phyloP scores from a whole-genome alignment of 2,113 vertebrate species.

The Ornithorhynchus anatinus region DNA sequence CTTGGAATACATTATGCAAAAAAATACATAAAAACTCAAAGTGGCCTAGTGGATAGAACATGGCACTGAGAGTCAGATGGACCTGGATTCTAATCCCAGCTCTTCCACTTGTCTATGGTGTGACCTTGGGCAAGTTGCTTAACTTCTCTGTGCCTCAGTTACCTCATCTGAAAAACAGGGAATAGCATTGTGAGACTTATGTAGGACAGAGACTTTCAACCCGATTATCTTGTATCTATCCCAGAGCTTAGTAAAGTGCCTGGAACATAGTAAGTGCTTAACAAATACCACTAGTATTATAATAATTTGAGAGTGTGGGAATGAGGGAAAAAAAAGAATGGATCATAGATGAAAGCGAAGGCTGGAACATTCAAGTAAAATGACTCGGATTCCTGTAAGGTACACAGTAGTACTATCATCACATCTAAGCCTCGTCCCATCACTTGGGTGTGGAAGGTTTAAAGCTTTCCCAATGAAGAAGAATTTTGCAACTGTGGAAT shows the following conservation, averaged over 20 bases:
- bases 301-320: conserved; percentile 56
- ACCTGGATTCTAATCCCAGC: too few species aligned
- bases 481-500: conserved; percentile 59
- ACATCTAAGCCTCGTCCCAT: conserved; percentile 32
- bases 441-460: conserved; percentile 25
- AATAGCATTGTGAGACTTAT: too few species aligned
- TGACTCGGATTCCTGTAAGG: conserved; percentile 25
- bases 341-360: conserved; percentile 33
- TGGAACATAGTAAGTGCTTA: too few species aligned
- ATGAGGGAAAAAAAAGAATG: conserved; percentile 10
- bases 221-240: conserved; percentile 12
- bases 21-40: not conserved
- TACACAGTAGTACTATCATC: conserved; percentile 36
- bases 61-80: too few species aligned
- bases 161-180: too few species aligned
- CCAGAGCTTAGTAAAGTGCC: conserved; percentile 41
- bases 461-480: conserved; percentile 59
- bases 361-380: not conserved
- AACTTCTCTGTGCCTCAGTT: too few species aligned
- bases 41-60: too few species aligned
- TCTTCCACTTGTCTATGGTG: too few species aligned
- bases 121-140: too few species aligned
- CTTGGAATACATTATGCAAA: conserved; percentile 37
- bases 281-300: too few species aligned
- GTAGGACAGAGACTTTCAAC: too few species aligned